Evolutionary conservation across 1,140 invertebrate species (phyloP).

Genomic region (Drosophila lowei): DNA sequence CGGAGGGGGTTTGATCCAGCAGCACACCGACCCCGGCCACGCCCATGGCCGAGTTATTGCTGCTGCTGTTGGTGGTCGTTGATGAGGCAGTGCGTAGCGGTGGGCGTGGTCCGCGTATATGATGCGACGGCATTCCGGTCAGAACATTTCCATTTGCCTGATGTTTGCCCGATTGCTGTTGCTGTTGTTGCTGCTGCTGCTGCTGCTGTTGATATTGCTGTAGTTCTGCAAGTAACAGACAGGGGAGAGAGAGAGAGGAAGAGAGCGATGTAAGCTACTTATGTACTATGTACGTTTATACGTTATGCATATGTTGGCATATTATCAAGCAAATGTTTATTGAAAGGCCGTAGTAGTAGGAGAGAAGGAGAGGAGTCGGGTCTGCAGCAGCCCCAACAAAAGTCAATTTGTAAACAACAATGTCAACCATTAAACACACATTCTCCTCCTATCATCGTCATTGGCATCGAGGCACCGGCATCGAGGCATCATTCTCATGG

Average conservation of each 20-base stretch:
- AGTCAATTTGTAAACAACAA: conserved; percentile 75
- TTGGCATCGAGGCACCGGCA: conserved; percentile 17
- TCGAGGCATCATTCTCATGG: not conserved
- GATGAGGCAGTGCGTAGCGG: conserved; percentile 80
- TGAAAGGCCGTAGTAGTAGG: not conserved
- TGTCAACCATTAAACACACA: conserved; percentile 67
- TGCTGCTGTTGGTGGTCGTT: conserved; percentile 81
- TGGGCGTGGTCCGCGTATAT: conserved; percentile 80
- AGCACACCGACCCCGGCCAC: conserved; percentile 54
- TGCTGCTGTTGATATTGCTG: conserved; percentile 71
- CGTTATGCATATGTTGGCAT: conserved; percentile 74
- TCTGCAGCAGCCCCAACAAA: conserved; percentile 40
- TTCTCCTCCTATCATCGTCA: conserved; percentile 21
- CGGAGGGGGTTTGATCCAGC: conserved; percentile 82
- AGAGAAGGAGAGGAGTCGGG: conserved; percentile 7
- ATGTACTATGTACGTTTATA: conserved; percentile 58
- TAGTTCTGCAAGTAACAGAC: conserved; percentile 58
- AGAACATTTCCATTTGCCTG: conserved; percentile 75
- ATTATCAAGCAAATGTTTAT: conserved; percentile 71
- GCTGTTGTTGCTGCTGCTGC: conserved; percentile 54
- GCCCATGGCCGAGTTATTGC: conserved; percentile 68
- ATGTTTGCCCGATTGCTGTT: conserved; percentile 70
- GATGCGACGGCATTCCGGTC: conserved; percentile 69
- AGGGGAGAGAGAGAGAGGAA: not conserved
- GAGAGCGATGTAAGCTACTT: conserved; percentile 60